phyloP scores from a whole-genome alignment of 2,888 invertebrate species.

The Allygus modestus region DNA sequence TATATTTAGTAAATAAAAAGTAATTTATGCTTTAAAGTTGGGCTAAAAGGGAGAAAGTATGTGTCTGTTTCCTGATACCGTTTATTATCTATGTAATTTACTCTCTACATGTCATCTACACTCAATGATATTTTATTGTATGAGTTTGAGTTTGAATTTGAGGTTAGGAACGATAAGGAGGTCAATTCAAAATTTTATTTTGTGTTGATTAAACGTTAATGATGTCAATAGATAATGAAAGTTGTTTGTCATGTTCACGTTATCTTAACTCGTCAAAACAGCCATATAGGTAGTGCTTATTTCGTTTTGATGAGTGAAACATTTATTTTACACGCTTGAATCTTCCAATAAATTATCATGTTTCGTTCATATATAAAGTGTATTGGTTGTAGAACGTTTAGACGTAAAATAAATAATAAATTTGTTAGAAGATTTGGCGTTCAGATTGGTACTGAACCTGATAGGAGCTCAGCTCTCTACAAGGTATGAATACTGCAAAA shows the following conservation, averaged over 20 bases:
- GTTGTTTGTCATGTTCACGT: conserved; percentile 32
- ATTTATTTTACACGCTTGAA: conserved; percentile 2
- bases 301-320: not conserved
- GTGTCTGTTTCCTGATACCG: too few relatives aligned
- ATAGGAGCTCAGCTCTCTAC: conserved; percentile 26
- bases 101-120: too few relatives aligned
- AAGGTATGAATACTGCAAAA: conserved; percentile 22
- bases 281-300: not conserved
- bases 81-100: too few relatives aligned
- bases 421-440: conserved; percentile 37
- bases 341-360: not conserved
- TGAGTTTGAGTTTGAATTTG: not conserved
- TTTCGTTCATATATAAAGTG: not conserved
- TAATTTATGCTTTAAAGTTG: too few relatives aligned
- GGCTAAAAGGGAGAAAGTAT: too few relatives aligned
- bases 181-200: conserved; percentile 8
- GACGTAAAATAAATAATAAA: not conserved
- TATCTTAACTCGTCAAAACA: not conserved
- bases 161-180: not conserved
- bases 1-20: too few relatives aligned
- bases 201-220: not conserved
- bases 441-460: conserved; percentile 48
- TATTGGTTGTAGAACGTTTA: not conserved
- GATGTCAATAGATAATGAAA: conserved; percentile 6
- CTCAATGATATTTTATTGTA: too few relatives aligned